Conservation (phyloP, 2,797 vertebrate species). For the Gila robusta region DNA sequence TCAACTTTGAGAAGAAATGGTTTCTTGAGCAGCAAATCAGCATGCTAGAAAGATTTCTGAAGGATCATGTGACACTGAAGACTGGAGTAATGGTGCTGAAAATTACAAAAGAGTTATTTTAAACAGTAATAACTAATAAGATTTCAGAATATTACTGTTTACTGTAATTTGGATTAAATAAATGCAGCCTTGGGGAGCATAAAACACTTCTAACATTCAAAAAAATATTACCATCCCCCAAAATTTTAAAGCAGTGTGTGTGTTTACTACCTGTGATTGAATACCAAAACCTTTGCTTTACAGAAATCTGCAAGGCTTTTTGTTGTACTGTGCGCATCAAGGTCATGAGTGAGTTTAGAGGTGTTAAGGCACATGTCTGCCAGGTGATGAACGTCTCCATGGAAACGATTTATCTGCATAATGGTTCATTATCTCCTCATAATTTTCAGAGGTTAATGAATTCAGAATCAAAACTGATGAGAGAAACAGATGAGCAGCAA, state of each 20-base stretch:
- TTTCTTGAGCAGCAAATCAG: too few species aligned
- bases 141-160: background rate
- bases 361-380: background rate
- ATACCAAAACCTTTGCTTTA: background rate
- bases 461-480: constrained; percentile 1
- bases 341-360: constrained; percentile 32
- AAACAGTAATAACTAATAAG: too few species aligned
- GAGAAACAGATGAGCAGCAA: background rate
- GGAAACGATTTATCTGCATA: constrained; percentile 39
- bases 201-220: background rate
- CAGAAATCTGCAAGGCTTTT: background rate
- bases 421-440: constrained; percentile 15
- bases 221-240: background rate
- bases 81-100: too few species aligned
- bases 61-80: too few species aligned
- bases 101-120: too few species aligned
- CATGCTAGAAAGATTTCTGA: too few species aligned
- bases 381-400: constrained; percentile 36
- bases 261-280: background rate
- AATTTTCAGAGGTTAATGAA: constrained; percentile 38
- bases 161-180: background rate
- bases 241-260: background rate
- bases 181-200: background rate
- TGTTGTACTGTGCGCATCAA: background rate
- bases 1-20: too few species aligned